Evolutionary conservation across 2,888 invertebrate species (phyloP).

Genomic region (Meteorus cinctellus): DNA sequence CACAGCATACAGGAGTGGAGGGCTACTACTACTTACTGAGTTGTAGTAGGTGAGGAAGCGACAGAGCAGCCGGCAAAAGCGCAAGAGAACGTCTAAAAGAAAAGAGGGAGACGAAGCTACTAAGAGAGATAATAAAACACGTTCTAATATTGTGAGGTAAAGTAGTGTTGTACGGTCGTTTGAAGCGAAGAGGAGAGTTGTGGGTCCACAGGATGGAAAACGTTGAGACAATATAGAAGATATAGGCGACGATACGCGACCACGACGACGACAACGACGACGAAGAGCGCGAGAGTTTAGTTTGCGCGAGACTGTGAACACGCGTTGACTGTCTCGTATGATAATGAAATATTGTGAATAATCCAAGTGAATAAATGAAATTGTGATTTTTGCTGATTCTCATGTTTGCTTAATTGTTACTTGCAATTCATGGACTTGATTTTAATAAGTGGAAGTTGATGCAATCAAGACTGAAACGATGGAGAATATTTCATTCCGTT

Average conservation of each 20-base stretch:
- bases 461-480: too few species aligned
- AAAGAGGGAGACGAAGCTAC: constrained; percentile 6
- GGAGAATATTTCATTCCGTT: too few species aligned
- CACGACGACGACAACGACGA: neutral
- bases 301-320: neutral
- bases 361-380: too few species aligned
- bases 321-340: neutral
- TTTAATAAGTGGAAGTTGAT: too few species aligned
- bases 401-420: neutral
- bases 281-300: neutral
- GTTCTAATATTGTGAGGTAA: constrained; percentile 27
- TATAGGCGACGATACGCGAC: constrained; percentile 37
- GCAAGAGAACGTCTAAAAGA: neutral
- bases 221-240: constrained; percentile 29
- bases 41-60: constrained; percentile 17
- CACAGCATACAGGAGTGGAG: constrained; percentile 1
- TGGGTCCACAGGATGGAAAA: constrained; percentile 37
- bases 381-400: neutral
- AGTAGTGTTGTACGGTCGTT: constrained; percentile 41
- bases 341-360: too few species aligned
- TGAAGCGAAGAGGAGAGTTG: constrained; percentile 16
- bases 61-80: constrained; percentile 1
- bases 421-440: too few species aligned
- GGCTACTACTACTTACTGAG: constrained; percentile 24
- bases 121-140: constrained; percentile 14